These are phyloP conservation scores for Iselma pallidipennis DNA, from an alignment of 2,888 invertebrate genomes.

Conservation along the genomic window DNA sequence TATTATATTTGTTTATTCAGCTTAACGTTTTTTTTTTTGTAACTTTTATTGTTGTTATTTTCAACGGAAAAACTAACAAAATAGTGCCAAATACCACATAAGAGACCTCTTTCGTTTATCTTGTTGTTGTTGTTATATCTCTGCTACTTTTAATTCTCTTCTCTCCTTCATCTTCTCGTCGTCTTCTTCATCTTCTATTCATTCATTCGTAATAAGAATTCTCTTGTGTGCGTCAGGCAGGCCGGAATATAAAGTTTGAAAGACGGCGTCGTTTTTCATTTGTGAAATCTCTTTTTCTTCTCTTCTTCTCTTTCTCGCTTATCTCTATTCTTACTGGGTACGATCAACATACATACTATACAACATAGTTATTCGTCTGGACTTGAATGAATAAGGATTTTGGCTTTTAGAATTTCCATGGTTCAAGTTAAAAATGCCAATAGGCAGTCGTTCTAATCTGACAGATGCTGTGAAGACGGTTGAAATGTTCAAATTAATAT, in stretches of 20 bases:
- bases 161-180: background rate
- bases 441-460: background rate
- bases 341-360: background rate
- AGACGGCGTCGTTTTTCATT: background rate
- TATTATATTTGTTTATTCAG: background rate
- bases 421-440: background rate
- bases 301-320: background rate
- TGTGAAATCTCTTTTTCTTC: background rate
- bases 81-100: background rate
- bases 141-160: background rate
- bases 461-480: background rate
- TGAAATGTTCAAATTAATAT: background rate
- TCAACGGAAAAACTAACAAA: background rate
- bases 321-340: no score
- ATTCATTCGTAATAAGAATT: background rate
- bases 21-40: no score
- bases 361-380: no score
- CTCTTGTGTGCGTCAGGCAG: background rate
- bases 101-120: background rate
- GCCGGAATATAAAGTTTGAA: background rate
- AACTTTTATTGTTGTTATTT: no score
- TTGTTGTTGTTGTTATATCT: background rate
- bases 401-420: background rate
- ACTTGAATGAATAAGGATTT: background rate
- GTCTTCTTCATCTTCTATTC: background rate